Evolutionary conservation across 1,140 invertebrate species (phyloP).

Genomic region (Tetragnatha versicolor): DNA sequence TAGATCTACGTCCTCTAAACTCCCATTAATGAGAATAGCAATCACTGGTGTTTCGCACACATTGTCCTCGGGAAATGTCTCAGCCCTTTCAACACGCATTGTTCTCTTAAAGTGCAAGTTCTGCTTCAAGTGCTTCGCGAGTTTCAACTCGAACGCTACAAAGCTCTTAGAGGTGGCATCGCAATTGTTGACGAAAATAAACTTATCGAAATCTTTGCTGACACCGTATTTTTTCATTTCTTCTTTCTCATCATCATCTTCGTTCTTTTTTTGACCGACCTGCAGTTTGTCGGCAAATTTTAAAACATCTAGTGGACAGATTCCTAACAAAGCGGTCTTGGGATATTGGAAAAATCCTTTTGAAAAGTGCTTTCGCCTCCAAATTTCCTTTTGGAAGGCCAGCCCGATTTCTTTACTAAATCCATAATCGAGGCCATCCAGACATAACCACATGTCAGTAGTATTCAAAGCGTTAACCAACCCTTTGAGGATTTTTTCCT

Average conservation of each 20-base stretch:
- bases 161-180: background rate
- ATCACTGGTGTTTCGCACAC: background rate
- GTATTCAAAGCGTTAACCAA: background rate
- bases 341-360: background rate
- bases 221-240: background rate
- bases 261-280: too few species aligned
- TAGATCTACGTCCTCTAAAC: background rate
- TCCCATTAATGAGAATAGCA: background rate
- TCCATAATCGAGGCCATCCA: background rate
- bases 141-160: background rate
- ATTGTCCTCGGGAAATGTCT: background rate
- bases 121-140: background rate
- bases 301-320: background rate
- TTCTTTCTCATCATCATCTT: background rate
- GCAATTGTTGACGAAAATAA: background rate
- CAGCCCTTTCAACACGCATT: background rate
- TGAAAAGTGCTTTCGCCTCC: background rate
- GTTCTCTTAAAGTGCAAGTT: background rate
- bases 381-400: background rate
- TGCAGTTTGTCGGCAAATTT: background rate
- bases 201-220: background rate
- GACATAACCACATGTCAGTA: conserved; percentile 6
- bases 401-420: background rate
- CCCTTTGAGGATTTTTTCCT: background rate
- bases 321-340: background rate